Evolutionary conservation across 1,140 invertebrate genomes (phyloP).

Genomic region (Pogonus chalceus): DNA sequence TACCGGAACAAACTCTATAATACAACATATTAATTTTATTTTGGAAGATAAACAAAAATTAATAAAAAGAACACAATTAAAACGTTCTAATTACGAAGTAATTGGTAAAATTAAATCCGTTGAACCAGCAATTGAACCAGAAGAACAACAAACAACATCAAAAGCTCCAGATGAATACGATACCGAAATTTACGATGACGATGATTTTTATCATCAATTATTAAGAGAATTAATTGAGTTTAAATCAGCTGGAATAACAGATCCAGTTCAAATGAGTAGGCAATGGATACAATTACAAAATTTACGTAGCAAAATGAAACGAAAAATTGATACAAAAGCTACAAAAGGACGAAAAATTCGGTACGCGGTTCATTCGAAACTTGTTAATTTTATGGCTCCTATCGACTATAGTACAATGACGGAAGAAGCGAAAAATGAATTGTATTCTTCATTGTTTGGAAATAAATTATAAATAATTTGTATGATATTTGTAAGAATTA

Average conservation of each 20-base stretch:
- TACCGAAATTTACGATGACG: conserved; percentile 88
- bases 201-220: conserved; percentile 92
- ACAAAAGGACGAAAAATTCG: conserved; percentile 86
- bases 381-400: conserved; percentile 92
- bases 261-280: conserved; percentile 68
- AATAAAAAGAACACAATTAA: conserved; percentile 68
- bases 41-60: conserved; percentile 67
- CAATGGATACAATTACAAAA: conserved; percentile 89
- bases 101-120: conserved; percentile 47
- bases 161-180: conserved; percentile 55
- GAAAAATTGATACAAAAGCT: conserved; percentile 81
- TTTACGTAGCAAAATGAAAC: conserved; percentile 79
- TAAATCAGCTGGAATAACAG: conserved; percentile 70
- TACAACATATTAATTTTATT: conserved; percentile 82
- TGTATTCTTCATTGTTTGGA: conserved; percentile 79
- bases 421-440: conserved; percentile 67
- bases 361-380: conserved; percentile 81
- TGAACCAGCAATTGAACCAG: conserved; percentile 22
- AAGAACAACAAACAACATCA: conserved; percentile 27
- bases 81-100: conserved; percentile 63
- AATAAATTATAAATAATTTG: no score
- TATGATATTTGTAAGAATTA: no score
- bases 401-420: conserved; percentile 57
- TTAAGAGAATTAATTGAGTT: conserved; percentile 85
- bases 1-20: conserved; percentile 57